Conservation (phyloP, 2,113 vertebrate genomes). For the Nycticorax nycticorax region DNA sequence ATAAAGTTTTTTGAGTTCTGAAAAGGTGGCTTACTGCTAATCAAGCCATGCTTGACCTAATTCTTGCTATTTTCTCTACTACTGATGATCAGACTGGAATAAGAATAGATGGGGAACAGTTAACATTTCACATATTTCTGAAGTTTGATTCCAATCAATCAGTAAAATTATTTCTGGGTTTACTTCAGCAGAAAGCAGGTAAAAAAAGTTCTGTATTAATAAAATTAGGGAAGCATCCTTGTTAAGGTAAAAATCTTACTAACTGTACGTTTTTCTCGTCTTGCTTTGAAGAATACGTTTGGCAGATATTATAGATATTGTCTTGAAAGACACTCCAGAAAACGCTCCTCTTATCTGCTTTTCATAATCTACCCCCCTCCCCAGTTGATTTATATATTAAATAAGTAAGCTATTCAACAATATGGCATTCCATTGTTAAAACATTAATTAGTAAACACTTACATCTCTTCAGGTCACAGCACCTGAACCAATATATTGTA, state of each 20-base stretch:
- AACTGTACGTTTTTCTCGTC: neutral
- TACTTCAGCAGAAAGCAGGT: neutral
- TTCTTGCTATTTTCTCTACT: neutral
- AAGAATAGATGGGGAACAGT: neutral
- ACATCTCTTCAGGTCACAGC: neutral
- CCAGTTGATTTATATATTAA: neutral
- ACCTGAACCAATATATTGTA: neutral
- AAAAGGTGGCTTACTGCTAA: neutral
- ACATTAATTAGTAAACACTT: neutral
- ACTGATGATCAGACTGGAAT: neutral
- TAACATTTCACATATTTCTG: neutral
- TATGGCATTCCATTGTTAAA: neutral
- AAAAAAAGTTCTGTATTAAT: neutral
- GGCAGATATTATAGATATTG: neutral
- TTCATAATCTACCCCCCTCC: neutral
- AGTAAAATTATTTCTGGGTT: neutral
- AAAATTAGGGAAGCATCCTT: neutral
- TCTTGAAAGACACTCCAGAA: neutral
- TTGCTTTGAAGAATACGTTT: neutral
- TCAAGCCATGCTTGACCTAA: neutral
- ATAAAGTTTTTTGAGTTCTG: neutral
- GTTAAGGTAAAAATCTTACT: neutral
- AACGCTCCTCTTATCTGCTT: neutral
- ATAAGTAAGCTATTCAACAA: neutral
- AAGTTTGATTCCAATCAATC: neutral